Base-by-base conservation (phyloP, 2,797 vertebrate genomes). In the Pogonophryne albipinna region DNA sequence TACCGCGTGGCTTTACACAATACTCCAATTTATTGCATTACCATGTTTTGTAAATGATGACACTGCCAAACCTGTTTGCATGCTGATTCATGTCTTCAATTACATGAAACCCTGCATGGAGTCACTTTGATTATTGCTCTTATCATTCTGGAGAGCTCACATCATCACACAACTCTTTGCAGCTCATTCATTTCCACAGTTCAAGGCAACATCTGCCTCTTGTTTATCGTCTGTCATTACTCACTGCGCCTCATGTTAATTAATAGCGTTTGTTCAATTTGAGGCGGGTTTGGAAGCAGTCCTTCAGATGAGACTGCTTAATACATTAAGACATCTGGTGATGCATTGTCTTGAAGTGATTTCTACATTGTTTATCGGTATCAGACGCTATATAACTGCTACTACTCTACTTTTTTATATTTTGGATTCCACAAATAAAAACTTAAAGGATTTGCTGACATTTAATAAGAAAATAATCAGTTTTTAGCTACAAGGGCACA, bases 61-160 rank as follows among this genome's bases (percentile, higher is more conserved):
- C 50, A 2, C n/a, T 51, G 38, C 53, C 59, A 47, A 58, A 23
- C 56, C 51, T 44, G 61, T 49, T 19, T 47, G 46, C 52, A 41
- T 13, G 3, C 42, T 66, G 67, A 78, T 59, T 73, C 53, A 66
- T 55, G n/a, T 70, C 60, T 71, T 58, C 62, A 63, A 66, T 79
- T 61, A 51, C 38, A 58, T 50, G 64, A 61, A 38, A 55, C 49
- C 46, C 49, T 67, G 76, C 65, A 19, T 47, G 12, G 50, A 53
- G 67, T 53, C 42, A 58, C 47, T 68, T 70, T 73, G 64, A 71
- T 79, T 79, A 77, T 75, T 42, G 6, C 66, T 66, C 49, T 58
- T 51, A 74, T 81, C 45, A n/a, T 49, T 72, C 42, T 42, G 56
- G 4, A 56, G 44, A 19, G 27, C 47, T 52, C 55, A 23, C 20